Evolutionary conservation across 2,797 vertebrate species (phyloP).

Genomic region (Pempheris klunzingeri): DNA sequence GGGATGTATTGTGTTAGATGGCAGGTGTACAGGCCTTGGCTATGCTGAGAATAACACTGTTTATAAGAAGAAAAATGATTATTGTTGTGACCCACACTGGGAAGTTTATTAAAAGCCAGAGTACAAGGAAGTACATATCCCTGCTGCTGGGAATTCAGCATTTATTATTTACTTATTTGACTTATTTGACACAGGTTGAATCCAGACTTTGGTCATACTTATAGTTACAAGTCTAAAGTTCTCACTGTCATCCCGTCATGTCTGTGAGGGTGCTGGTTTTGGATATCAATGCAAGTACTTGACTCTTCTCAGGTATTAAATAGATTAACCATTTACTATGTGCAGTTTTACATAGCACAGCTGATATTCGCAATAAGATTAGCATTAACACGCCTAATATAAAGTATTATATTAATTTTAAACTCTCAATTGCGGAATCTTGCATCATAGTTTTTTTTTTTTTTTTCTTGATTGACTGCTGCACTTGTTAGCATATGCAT

Average conservation of each 20-base stretch:
- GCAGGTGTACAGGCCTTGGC: neutral
- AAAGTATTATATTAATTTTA: neutral
- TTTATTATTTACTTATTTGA: neutral
- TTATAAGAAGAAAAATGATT: neutral
- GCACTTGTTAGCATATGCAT: neutral
- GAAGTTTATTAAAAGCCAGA: neutral
- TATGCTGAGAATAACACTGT: neutral
- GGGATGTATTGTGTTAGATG: neutral
- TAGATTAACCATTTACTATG: neutral
- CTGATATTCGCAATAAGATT: neutral
- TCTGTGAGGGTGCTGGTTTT: neutral
- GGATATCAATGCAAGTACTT: neutral
- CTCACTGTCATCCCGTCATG: neutral
- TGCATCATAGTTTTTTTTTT: no score
- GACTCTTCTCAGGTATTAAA: neutral
- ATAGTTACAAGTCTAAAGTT: neutral
- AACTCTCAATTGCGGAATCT: neutral
- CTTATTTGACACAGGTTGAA: neutral
- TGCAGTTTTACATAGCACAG: neutral
- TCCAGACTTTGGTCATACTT: neutral
- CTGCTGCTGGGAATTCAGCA: neutral
- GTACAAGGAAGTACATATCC: neutral
- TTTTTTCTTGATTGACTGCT: neutral
- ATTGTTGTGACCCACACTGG: neutral
- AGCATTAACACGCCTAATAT: neutral